phyloP scores from a whole-genome alignment of 2,888 invertebrate species.

The Rhingia campestris region DNA sequence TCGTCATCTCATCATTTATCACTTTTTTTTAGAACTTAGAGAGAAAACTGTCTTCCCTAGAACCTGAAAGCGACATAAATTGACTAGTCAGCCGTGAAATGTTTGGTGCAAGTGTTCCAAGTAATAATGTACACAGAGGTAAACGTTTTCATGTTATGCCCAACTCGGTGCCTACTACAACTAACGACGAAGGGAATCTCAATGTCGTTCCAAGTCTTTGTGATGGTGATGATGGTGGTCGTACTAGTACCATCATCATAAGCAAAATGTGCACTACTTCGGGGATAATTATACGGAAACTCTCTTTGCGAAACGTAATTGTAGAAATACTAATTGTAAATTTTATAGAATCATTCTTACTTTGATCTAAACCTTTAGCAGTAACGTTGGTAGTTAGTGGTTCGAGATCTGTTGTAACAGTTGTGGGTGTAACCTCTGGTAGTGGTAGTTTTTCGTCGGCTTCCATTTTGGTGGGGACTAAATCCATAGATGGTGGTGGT shows the following conservation, averaged over 20 bases:
- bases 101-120: slow-evolving; percentile 54
- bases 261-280: slow-evolving; percentile 73
- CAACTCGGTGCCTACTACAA: slow-evolving; percentile 53
- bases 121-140: slow-evolving; percentile 38
- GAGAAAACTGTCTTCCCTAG: slow-evolving; percentile 61
- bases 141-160: slow-evolving; percentile 53
- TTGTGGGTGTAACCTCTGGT: slow-evolving; percentile 36
- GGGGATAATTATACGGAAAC: slow-evolving; percentile 70
- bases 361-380: slow-evolving; percentile 81
- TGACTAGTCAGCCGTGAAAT: slow-evolving; percentile 34
- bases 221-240: slow-evolving; percentile 29
- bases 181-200: slow-evolving; percentile 37
- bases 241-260: slow-evolving; percentile 40
- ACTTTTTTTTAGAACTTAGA: slow-evolving; percentile 51
- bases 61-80: slow-evolving; percentile 34
- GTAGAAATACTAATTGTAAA: slow-evolving; percentile 73
- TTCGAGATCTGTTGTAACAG: slow-evolving; percentile 57
- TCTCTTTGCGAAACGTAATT: slow-evolving; percentile 72
- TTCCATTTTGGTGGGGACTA: slow-evolving; percentile 29
- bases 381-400: slow-evolving; percentile 61
- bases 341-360: slow-evolving; percentile 79
- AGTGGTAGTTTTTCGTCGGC: slow-evolving; percentile 34
- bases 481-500: slow-evolving; percentile 58
- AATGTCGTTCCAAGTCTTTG: slow-evolving; percentile 38
- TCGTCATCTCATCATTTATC: slow-evolving; percentile 68